Evolutionary conservation across 1,140 invertebrate species (phyloP).

Genomic region (Drosophila micromelanica): DNA sequence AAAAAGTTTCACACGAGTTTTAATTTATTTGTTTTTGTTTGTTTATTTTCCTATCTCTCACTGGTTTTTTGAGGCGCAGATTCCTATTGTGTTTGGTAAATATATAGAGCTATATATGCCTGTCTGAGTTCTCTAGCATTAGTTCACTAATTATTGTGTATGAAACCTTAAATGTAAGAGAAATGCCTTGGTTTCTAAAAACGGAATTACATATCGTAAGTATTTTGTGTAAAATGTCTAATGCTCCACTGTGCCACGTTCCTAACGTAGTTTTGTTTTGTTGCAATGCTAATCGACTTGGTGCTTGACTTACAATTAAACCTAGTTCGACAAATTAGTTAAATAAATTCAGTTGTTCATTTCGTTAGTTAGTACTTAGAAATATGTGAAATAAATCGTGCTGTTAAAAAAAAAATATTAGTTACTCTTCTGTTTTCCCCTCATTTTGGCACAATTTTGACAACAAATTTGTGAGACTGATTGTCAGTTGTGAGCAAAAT

Average conservation of each 20-base stretch:
- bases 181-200: constrained; percentile 78
- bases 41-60: constrained; percentile 19
- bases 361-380: constrained; percentile 57
- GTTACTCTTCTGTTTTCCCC: constrained; percentile 19
- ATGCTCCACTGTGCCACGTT: constrained; percentile 38
- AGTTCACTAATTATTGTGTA: constrained; percentile 81
- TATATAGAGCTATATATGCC: constrained; percentile 52
- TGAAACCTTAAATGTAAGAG: constrained; percentile 81
- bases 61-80: constrained; percentile 27
- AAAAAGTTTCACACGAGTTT: constrained; percentile 44
- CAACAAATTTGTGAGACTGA: constrained; percentile 67
- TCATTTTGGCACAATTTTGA: constrained; percentile 71
- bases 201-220: constrained; percentile 63
- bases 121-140: constrained; percentile 72
- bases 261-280: constrained; percentile 46
- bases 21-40: constrained; percentile 17
- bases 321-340: constrained; percentile 62
- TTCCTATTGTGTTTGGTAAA: constrained; percentile 49
- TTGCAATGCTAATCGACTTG: constrained; percentile 77
- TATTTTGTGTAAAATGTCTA: constrained; percentile 42
- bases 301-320: constrained; percentile 72
- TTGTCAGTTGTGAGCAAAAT: constrained; percentile 75
- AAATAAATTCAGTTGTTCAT: constrained; percentile 71
- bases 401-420: constrained; percentile 52
- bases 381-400: constrained; percentile 55